phyloP scores from a whole-genome alignment of 2,797 vertebrate species.

The Syngnathus rostellatus region DNA sequence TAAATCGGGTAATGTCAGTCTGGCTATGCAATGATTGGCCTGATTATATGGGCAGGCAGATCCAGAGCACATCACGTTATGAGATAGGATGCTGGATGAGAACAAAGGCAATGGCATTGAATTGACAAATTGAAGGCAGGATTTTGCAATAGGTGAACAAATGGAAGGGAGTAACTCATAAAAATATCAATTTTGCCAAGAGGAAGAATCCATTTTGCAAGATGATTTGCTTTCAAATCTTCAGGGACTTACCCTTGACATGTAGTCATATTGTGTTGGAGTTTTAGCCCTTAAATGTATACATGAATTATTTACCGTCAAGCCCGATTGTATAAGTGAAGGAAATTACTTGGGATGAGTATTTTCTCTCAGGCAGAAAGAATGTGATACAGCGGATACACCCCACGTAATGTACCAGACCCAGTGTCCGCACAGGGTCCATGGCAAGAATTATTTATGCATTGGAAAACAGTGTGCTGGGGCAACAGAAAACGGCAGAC shows the following conservation, averaged over 20 bases:
- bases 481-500: slow-evolving; percentile 78
- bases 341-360: slow-evolving; percentile 97
- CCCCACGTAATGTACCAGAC: slow-evolving; percentile 79
- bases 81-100: slow-evolving; percentile 29
- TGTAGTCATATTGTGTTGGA: slow-evolving; percentile 99
- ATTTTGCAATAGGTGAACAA: slow-evolving; percentile 43
- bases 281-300: slow-evolving; percentile 98
- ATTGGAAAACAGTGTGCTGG: slow-evolving; percentile 89
- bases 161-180: slow-evolving; percentile 45
- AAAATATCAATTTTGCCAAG: slow-evolving; percentile 42
- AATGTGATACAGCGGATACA: slow-evolving; percentile 93
- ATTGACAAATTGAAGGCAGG: background rate
- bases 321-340: slow-evolving; percentile 96
- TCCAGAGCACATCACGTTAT: slow-evolving; percentile 62
- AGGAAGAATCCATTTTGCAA: slow-evolving; percentile 90
- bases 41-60: slow-evolving; percentile 71
- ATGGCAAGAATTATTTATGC: slow-evolving; percentile 94
- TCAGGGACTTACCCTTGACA: slow-evolving; percentile 98
- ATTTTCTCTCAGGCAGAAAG: slow-evolving; percentile 99
- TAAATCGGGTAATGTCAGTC: slow-evolving; percentile 76
- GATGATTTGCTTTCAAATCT: slow-evolving; percentile 92
- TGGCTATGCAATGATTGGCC: slow-evolving; percentile 77
- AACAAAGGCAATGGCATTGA: slow-evolving; percentile 3
- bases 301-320: slow-evolving; percentile 99
- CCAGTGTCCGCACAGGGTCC: slow-evolving; percentile 80